Percentiles rank a stretch among this genome's conserved stretches.
These are phyloP conservation scores for Sebastes schlegelii DNA, from an alignment of 2,113 vertebrate species.

Conservation along the genomic window DNA sequence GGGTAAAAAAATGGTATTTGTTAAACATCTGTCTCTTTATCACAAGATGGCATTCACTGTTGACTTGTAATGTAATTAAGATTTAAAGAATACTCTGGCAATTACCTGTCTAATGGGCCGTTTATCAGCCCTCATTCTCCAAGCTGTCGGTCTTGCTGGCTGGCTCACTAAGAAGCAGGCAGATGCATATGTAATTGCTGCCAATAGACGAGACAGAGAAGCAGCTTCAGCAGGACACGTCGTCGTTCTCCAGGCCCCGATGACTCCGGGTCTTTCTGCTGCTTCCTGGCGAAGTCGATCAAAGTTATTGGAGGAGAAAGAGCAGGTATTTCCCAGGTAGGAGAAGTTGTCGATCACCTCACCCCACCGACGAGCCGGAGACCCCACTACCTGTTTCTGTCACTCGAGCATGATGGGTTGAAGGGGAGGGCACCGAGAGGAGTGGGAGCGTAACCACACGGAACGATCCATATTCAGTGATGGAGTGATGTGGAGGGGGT, in stretches of 20 bases:
- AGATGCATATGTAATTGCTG: slow-evolving; percentile 64
- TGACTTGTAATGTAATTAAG: slow-evolving; percentile 84
- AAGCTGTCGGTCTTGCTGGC: slow-evolving; percentile 75
- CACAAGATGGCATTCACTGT: slow-evolving; percentile 77
- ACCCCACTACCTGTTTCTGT: slow-evolving; percentile 57
- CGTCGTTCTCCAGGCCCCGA: neutral
- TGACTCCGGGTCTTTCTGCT: neutral
- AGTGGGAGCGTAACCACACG: slow-evolving; percentile 52
- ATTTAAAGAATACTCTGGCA: slow-evolving; percentile 84
- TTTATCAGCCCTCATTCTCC: slow-evolving; percentile 78
- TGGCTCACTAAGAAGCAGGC: slow-evolving; percentile 64
- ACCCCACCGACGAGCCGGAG: neutral
- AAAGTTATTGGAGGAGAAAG: slow-evolving; percentile 41
- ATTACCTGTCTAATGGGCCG: slow-evolving; percentile 85
- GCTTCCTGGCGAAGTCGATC: slow-evolving; percentile 6
- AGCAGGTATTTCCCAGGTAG: slow-evolving; percentile 29
- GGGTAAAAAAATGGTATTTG: slow-evolving; percentile 51
- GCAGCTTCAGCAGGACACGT: slow-evolving; percentile 38
- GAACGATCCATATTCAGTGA: slow-evolving; percentile 76
- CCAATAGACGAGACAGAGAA: slow-evolving; percentile 41
- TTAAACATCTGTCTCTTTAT: slow-evolving; percentile 82
- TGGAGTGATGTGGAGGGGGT: slow-evolving; percentile 46
- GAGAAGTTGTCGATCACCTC: slow-evolving; percentile 46
- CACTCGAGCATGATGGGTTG: slow-evolving; percentile 49
- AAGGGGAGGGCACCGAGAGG: slow-evolving; percentile 49